Percentiles rank a stretch among this genome's conserved stretches.
These are phyloP conservation scores for Sebastes taczanowskii DNA, from an alignment of 2,797 vertebrate genomes.

Conservation along the genomic window DNA sequence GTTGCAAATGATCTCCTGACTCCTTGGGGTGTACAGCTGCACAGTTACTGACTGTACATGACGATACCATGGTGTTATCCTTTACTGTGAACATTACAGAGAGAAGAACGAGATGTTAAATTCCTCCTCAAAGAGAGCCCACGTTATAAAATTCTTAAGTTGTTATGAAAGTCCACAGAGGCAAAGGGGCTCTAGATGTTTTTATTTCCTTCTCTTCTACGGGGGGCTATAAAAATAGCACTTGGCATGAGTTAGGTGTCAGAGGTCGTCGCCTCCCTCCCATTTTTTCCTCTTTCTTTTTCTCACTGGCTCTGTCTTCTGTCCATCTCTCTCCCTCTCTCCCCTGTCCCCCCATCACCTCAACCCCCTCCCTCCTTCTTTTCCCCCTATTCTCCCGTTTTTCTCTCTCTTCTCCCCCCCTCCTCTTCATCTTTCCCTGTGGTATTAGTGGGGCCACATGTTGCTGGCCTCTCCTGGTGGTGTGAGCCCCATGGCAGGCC, in stretches of 20 bases:
- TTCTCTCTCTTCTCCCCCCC: not conserved
- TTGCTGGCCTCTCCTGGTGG: constrained; percentile 90
- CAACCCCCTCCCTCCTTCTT: not conserved
- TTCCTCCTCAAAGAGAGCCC: not conserved
- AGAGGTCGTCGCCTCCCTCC: constrained; percentile 69
- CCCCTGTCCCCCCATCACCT: constrained; percentile 23
- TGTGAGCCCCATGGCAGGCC: constrained; percentile 86
- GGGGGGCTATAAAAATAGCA: constrained; percentile 83
- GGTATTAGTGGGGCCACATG: constrained; percentile 92
- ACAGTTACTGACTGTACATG: not conserved
- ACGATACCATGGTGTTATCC: not conserved
- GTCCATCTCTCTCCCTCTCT: constrained; percentile 22
- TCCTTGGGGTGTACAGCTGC: not conserved
- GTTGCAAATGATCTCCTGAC: constrained; percentile 6
- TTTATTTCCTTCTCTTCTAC: constrained; percentile 59
- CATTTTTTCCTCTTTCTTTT: not conserved
- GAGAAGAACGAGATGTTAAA: constrained; percentile 12
- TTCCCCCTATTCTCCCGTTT: not conserved
- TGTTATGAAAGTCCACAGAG: constrained; percentile 53
- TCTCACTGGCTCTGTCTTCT: constrained; percentile 31
- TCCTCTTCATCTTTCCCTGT: constrained; percentile 83
- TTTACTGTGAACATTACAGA: not conserved
- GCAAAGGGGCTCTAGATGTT: constrained; percentile 46
- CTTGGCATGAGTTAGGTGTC: constrained; percentile 79
- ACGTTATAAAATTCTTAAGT: constrained; percentile 42